phyloP scores from a whole-genome alignment of 2,888 invertebrate genomes.

The Elysia crispata region DNA sequence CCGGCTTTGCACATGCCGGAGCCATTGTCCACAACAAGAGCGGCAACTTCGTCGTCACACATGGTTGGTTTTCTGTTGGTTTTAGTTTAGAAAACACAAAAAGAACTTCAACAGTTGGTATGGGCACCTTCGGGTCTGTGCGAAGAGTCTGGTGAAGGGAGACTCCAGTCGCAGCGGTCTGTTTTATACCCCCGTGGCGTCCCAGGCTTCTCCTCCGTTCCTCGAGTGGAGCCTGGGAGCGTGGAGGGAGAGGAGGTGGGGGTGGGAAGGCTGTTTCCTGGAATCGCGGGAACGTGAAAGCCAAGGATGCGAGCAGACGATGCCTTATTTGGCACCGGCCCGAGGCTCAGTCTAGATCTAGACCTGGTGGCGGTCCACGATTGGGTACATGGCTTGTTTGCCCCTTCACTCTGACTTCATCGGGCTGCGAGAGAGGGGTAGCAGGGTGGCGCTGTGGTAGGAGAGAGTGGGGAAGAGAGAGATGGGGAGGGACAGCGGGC shows the following conservation, averaged over 20 bases:
- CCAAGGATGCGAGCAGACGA: no score
- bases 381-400: neutral
- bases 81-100: neutral
- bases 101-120: neutral
- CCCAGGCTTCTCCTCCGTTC: neutral
- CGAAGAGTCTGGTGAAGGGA: conserved; percentile 33
- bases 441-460: neutral
- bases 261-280: neutral
- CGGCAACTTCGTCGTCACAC: conserved; percentile 55
- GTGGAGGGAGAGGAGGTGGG: neutral
- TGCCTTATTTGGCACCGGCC: neutral
- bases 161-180: neutral
- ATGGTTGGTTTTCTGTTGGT: conserved; percentile 27
- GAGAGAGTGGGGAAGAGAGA: neutral
- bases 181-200: conserved; percentile 22
- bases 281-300: neutral
- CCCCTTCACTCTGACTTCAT: no score
- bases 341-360: neutral
- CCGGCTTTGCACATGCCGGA: conserved; percentile 85
- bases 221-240: neutral
- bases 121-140: conserved; percentile 30
- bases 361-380: neutral
- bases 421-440: neutral
- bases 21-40: conserved; percentile 85
- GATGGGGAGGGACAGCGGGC: no score